These are phyloP conservation scores for zebrafish (Danio rerio) DNA, from an alignment of 2,113 vertebrate species.

Conservation along the genomic window GRCz12tu NC_133198.1:28673001-28673500, in stretches of 20 bases:
- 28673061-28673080: conserved; percentile 30
- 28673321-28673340: too few species aligned
- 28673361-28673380: too few species aligned
- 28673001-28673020: conserved; percentile 38
- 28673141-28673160: neutral
- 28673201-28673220: neutral
- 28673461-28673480: too few species aligned
- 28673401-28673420: too few species aligned
- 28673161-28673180: neutral
- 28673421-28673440: too few species aligned
- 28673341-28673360: too few species aligned
- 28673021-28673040: conserved; percentile 41
- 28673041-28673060: conserved; percentile 30
- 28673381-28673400: too few species aligned
- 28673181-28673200: neutral
- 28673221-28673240: neutral
- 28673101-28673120: conserved; percentile 10
- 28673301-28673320: too few species aligned
- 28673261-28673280: neutral
- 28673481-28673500: too few species aligned
- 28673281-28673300: too few species aligned
- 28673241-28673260: neutral
- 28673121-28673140: conserved; percentile 12
- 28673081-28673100: conserved; percentile 28
- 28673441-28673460: too few species aligned